Base-by-base conservation (phyloP, 2,888 invertebrate species). In the Cephus spinipes region DNA sequence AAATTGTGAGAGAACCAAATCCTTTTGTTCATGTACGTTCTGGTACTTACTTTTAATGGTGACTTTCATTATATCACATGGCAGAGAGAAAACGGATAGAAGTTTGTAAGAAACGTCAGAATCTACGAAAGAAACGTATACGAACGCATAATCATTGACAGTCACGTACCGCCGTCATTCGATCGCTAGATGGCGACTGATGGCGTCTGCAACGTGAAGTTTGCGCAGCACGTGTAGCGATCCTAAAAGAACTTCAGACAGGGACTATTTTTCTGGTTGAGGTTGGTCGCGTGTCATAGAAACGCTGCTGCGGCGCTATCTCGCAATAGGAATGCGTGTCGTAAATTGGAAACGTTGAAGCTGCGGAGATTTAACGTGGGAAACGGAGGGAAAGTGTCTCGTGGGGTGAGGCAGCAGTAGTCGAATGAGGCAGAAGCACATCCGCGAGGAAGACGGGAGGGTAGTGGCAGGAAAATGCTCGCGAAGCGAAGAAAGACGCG, bases 41-140 rank as follows among this genome's bases (percentile, higher is more conserved):
- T 15, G 40, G 33, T 30, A 92, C 93, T 92, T 89, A 94, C 94
- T 94, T 92, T 94, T 94, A 89, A 94, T 93, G 79, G 93, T 94
- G 76, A 94, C 94, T 93, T 94, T 94, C 94, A 94, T 94, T 86
- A 86, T 92, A 86, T 92, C 83, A 79, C 78, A 80, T 78, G 40
- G 34, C 81, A 73, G 74, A 40, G 74, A 40, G 40, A 40, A 40
- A 40, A 40, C 40, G 6, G 40, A 40, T 6, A 40, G 40, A 40
- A 40, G 15, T 15, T 40, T 40, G 15, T 40, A 40, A 15, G 1
- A 71, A 40, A 73, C 71, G 12, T 32, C 69, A 69, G n/a, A 69
- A 30, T 30, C 30, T 30, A 69, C 69, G 11, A 69, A 69, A 11
- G 30, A 12, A 69, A 69, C 30, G 69, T 15, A 0, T 6, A 6